Percentiles rank a stretch among this genome's conserved stretches.
phyloP scores from a whole-genome alignment of 2,888 invertebrate genomes.

The Gari tellinella region DNA sequence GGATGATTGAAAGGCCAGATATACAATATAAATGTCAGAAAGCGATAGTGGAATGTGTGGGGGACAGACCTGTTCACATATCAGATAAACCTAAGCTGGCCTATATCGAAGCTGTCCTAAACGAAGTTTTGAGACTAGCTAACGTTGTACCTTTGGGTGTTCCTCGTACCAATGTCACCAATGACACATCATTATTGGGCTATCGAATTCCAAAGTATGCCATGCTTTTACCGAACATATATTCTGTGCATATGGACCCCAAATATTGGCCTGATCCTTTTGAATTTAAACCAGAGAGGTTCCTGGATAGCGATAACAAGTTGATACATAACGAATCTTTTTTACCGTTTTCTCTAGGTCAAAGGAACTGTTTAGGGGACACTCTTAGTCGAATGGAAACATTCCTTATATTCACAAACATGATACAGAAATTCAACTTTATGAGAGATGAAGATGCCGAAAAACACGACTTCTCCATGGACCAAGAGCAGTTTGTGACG shows the following conservation, averaged over 20 bases:
- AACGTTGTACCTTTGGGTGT: conserved; percentile 16
- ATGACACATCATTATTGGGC: conserved; percentile 12
- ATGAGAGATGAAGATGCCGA: background rate
- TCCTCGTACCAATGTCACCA: conserved; percentile 13
- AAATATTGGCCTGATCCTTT: conserved; percentile 12
- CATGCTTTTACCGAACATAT: conserved; percentile 14
- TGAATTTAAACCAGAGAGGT: conserved; percentile 14
- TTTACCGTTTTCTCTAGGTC: conserved; percentile 13
- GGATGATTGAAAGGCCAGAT: conserved; percentile 21
- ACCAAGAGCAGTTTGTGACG: conserved; percentile 10
- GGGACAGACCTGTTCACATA: conserved; percentile 3
- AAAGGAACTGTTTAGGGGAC: conserved; percentile 9
- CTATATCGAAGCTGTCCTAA: conserved; percentile 13
- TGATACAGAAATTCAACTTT: conserved; percentile 16
- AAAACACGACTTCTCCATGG: conserved; percentile 5
- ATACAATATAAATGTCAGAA: conserved; percentile 13
- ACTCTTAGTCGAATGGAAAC: conserved; percentile 10
- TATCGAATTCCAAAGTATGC: conserved; percentile 16
- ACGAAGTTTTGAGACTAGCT: conserved; percentile 9
- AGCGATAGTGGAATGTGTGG: background rate
- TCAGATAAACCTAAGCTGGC: conserved; percentile 7
- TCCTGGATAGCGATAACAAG: conserved; percentile 3
- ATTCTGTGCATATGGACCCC: conserved; percentile 12
- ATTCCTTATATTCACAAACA: conserved; percentile 9
- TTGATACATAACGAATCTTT: conserved; percentile 3